Evolutionary conservation across 2,797 vertebrate species (phyloP), one percentile per base, ranked within the genome.

Genomic region (Eospalax fontanierii): DNA sequence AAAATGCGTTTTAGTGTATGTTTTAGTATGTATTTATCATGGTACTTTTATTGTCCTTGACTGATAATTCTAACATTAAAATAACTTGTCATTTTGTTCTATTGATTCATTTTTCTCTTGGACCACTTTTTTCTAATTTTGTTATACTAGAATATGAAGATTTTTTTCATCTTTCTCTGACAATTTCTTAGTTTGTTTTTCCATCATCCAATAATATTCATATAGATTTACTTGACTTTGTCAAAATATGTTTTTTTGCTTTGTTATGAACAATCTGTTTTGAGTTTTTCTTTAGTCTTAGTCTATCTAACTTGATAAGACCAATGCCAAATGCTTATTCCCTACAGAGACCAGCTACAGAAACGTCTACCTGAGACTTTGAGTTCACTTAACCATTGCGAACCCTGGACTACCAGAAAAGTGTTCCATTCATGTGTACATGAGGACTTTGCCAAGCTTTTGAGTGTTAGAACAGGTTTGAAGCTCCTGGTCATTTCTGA

Each of bases 171-270:
- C 18, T 75, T 80, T 40, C 21, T 65, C 33, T 88, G 61, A 88
- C 35, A 61, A 80, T 88, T 81, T 81, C 65, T 33, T 70, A 90
- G 15, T 88, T 66, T 94, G n/a, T n/a, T 90, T 3, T 66, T 61
- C 22, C 85, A n/a, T 40, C 18, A 80, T 35, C 10, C 50, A 40
- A 83, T 83, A 79, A 63, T 7, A 70, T 74, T 82, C 43, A 38
- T 79, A 89, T 24, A 15, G 7, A 12, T 93, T 66, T 33, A 24
- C 8, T 50, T 85, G 43, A 79, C 68, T 19, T 92, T 57, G 24
- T 57, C 38, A 89, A 90, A 61, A 9, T 4, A 6, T 63, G 5
- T 4, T 22, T 91, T 73, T 88, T 38, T 43, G 1, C 43, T 85
- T 74, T 71, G 9, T 50, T 73, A 90, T 14, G 11, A 46, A 76